phyloP scores from a whole-genome alignment of 2,888 invertebrate genomes.

The Stenotaenia linearis region DNA sequence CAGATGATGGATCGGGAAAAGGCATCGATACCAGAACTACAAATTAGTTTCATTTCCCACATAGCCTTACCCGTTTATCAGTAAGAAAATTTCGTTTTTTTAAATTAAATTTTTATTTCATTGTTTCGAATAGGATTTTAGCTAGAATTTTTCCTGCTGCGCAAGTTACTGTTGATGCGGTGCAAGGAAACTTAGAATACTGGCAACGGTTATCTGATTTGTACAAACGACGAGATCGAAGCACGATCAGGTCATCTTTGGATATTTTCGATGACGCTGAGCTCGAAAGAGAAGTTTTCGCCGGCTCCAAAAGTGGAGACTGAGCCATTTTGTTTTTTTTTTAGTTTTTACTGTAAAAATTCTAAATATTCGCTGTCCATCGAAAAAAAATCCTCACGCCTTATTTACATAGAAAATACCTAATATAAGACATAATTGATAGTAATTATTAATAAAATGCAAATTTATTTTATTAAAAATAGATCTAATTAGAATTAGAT shows the following conservation, averaged over 20 bases:
- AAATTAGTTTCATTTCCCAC: slow-evolving; percentile 64
- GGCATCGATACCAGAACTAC: slow-evolving; percentile 73
- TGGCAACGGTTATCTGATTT: slow-evolving; percentile 40
- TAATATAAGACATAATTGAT: neutral
- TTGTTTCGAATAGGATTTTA: neutral
- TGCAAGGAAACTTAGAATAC: slow-evolving; percentile 38
- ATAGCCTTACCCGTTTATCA: slow-evolving; percentile 56
- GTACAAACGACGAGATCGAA: slow-evolving; percentile 37
- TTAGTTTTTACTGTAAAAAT: too few relatives aligned
- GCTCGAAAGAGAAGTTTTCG: slow-evolving; percentile 39
- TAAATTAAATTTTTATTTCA: neutral
- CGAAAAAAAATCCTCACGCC: neutral
- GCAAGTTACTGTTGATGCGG: slow-evolving; percentile 43
- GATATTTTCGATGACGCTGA: slow-evolving; percentile 38
- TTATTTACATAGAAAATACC: neutral
- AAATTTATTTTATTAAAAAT: too few relatives aligned
- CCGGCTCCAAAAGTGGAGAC: neutral
- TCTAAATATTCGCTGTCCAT: neutral
- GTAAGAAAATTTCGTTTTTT: slow-evolving; percentile 44
- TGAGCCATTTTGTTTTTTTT: neutral
- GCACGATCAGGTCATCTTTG: slow-evolving; percentile 31
- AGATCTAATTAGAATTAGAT: too few relatives aligned
- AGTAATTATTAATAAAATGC: neutral
- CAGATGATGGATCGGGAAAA: slow-evolving; percentile 76
- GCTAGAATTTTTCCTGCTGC: slow-evolving; percentile 54